A percentile compares a stretch with the other conserved stretches of the same genome.
Conservation (phyloP, 2,113 vertebrate genomes). For the Poecile atricapillus region DNA sequence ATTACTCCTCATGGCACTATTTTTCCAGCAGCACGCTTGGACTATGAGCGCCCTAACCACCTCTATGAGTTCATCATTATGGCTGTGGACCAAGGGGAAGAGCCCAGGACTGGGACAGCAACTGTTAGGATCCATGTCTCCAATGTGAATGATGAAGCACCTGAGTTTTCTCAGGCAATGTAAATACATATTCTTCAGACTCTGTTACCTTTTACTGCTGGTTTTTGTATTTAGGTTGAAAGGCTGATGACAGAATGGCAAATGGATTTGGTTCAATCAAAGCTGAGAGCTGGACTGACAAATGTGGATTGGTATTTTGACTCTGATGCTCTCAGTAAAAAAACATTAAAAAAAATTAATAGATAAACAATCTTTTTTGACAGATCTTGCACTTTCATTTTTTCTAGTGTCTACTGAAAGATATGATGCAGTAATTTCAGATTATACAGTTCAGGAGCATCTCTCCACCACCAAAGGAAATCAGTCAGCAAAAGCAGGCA, state of each 20-base stretch:
- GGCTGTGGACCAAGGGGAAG: conserved; percentile 84
- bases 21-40: conserved; percentile 78
- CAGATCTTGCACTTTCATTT: neutral
- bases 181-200: conserved; percentile 60
- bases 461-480: neutral
- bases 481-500: neutral
- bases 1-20: conserved; percentile 83
- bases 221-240: neutral
- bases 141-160: conserved; percentile 89
- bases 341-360: no score
- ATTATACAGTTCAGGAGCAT: neutral
- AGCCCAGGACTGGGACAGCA: conserved; percentile 82
- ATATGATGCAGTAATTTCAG: neutral
- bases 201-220: neutral
- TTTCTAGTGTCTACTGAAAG: neutral
- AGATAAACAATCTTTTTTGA: neutral
- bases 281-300: neutral
- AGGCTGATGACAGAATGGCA: neutral
- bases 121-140: conserved; percentile 84
- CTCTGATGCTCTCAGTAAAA: neutral
- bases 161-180: conserved; percentile 83
- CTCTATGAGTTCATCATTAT: conserved; percentile 89
- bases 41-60: conserved; percentile 84
- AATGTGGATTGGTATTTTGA: neutral
- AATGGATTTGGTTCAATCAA: neutral